phyloP scores from a whole-genome alignment of 2,113 vertebrate genomes.

The Bos taurus region DNA sequence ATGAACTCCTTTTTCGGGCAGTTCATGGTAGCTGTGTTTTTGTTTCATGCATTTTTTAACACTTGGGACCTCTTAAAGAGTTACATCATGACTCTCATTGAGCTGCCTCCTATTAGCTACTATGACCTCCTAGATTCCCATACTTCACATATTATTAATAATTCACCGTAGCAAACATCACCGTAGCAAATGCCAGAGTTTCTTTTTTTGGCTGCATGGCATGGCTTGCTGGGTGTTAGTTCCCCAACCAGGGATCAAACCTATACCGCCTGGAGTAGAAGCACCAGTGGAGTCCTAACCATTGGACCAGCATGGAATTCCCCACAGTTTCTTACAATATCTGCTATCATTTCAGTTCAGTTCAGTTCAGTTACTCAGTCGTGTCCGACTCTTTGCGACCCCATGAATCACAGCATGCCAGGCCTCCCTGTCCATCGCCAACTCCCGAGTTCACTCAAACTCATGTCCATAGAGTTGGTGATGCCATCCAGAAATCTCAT shows the following conservation, averaged over 20 bases:
- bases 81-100: neutral
- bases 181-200: neutral
- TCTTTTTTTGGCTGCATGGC: neutral
- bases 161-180: neutral
- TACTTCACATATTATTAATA: neutral
- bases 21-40: neutral
- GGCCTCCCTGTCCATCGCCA: no score
- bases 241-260: neutral
- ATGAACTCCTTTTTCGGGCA: neutral
- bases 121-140: neutral
- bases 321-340: neutral
- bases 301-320: neutral
- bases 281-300: neutral
- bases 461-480: no score
- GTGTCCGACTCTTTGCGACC: no score
- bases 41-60: neutral
- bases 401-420: no score
- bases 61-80: neutral
- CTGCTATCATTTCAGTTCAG: neutral
- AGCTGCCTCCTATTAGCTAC: neutral
- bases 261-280: neutral
- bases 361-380: no score
- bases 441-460: no score
- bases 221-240: neutral
- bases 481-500: no score